These are phyloP conservation scores for Catocala nupta DNA, from an alignment of 2,888 invertebrate genomes.

Conservation along the genomic window DNA sequence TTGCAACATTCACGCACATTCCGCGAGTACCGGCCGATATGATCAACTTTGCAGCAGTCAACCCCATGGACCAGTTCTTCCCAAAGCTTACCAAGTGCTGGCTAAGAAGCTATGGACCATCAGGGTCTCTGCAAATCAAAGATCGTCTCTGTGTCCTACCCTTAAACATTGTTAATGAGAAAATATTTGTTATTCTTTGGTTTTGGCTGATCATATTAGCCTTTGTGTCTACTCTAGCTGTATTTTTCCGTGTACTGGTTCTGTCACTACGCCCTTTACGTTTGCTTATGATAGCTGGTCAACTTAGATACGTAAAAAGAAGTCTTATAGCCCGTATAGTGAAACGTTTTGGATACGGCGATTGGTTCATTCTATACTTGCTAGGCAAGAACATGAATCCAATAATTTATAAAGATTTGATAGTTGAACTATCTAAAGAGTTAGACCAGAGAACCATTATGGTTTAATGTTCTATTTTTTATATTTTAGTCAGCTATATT, in stretches of 20 bases:
- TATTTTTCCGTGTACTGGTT: slow-evolving; percentile 89
- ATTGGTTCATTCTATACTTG: slow-evolving; percentile 93
- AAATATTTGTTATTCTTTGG: slow-evolving; percentile 92
- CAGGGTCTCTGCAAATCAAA: slow-evolving; percentile 85
- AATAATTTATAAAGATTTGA: slow-evolving; percentile 89
- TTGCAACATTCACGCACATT: slow-evolving; percentile 78
- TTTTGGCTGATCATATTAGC: slow-evolving; percentile 91
- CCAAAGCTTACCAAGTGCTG: slow-evolving; percentile 91
- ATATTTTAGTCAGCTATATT: neutral
- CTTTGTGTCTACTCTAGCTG: slow-evolving; percentile 87
- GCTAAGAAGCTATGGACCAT: slow-evolving; percentile 87
- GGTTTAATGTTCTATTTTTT: slow-evolving; percentile 55
- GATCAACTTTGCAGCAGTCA: slow-evolving; percentile 76
- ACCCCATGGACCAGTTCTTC: slow-evolving; percentile 90
- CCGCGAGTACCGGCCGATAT: slow-evolving; percentile 65
- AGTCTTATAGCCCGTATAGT: slow-evolving; percentile 85
- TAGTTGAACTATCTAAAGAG: slow-evolving; percentile 83
- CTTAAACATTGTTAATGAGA: slow-evolving; percentile 93
- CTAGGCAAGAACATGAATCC: slow-evolving; percentile 93
- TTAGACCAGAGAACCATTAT: slow-evolving; percentile 68
- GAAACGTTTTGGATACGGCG: slow-evolving; percentile 88
- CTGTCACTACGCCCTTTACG: slow-evolving; percentile 87
- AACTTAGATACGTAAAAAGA: slow-evolving; percentile 85
- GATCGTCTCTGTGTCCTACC: slow-evolving; percentile 92
- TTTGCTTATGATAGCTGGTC: slow-evolving; percentile 88